A percentile compares a stretch with the other conserved stretches of the same genome.
Conservation (phyloP, 1,140 invertebrate species). For the Drosophila equinoxialis region DNA sequence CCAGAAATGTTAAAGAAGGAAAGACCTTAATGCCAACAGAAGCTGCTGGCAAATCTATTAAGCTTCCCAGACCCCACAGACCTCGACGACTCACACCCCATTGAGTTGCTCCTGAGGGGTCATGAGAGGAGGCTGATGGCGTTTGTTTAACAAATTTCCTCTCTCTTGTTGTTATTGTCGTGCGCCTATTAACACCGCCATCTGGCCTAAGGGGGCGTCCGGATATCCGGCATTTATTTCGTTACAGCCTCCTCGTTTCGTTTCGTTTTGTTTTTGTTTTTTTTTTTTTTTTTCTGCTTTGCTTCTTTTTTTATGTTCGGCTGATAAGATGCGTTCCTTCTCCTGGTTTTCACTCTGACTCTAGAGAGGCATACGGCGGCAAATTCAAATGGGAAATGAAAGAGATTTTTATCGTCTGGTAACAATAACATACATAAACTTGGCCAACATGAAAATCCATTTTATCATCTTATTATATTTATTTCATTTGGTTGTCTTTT, state of each 20-base stretch:
- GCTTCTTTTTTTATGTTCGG: constrained; percentile 41
- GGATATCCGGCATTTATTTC: constrained; percentile 76
- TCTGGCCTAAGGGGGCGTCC: constrained; percentile 32
- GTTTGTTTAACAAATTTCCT: constrained; percentile 63
- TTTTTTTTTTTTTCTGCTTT: not conserved
- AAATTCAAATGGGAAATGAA: constrained; percentile 80
- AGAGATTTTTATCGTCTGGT: constrained; percentile 69
- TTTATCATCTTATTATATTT: constrained; percentile 75
- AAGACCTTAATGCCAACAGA: constrained; percentile 14
- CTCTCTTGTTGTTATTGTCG: constrained; percentile 26
- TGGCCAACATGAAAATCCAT: constrained; percentile 69
- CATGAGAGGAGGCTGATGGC: not conserved
- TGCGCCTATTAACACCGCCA: constrained; percentile 54
- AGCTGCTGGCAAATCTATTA: constrained; percentile 20
- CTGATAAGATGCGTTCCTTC: constrained; percentile 51
- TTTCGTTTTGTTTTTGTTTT: constrained; percentile 13
- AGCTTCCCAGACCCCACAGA: not conserved
- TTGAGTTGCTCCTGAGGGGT: constrained; percentile 10
- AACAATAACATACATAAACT: constrained; percentile 54
- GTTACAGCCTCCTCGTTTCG: constrained; percentile 26
- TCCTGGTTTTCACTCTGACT: not conserved
- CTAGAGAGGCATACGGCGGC: constrained; percentile 38
- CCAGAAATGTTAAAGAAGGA: constrained; percentile 5
- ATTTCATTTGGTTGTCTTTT: constrained; percentile 31
- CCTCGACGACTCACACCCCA: not conserved